A percentile compares a stretch with the other conserved stretches of the same genome.
Evolutionary conservation across 30 jellyfish, hydroid and myxozoan species (phyloP).

Genomic region (Morbakka virulenta): DNA sequence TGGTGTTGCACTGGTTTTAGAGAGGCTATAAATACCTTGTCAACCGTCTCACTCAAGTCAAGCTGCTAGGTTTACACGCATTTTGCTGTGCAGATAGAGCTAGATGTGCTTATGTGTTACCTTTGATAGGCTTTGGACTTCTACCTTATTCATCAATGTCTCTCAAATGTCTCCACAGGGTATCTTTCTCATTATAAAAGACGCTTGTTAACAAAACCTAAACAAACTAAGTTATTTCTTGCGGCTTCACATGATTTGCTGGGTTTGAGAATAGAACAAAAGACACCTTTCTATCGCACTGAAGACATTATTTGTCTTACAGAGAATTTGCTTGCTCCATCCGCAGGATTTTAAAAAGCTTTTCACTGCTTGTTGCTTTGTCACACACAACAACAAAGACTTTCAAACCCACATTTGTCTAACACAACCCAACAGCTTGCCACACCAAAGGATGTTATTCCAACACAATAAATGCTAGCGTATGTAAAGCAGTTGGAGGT

Average conservation of each 20-base stretch:
- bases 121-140: slow-evolving; percentile 23
- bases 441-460: slow-evolving; percentile 35
- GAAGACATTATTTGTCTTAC: slow-evolving; percentile 20
- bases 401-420: slow-evolving; percentile 27
- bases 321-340: not conserved
- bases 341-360: slow-evolving; percentile 17
- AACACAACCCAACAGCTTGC: slow-evolving; percentile 29
- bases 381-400: slow-evolving; percentile 28
- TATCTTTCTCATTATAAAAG: slow-evolving; percentile 22
- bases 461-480: no score
- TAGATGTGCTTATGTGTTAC: slow-evolving; percentile 18
- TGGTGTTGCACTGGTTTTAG: slow-evolving; percentile 21
- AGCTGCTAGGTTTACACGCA: slow-evolving; percentile 52
- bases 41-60: slow-evolving; percentile 53
- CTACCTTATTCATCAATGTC: slow-evolving; percentile 7
- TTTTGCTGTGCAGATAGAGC: not conserved
- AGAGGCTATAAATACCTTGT: slow-evolving; percentile 28
- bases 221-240: slow-evolving; percentile 19
- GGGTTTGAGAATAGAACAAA: slow-evolving; percentile 34
- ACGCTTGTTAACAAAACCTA: slow-evolving; percentile 23
- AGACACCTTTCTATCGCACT: not conserved
- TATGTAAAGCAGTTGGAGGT: no score
- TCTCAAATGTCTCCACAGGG: slow-evolving; percentile 12
- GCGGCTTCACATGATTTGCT: slow-evolving; percentile 22
- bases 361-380: slow-evolving; percentile 27